Percentiles rank a stretch among this genome's conserved stretches.
Conservation (phyloP, 2,797 vertebrate genomes). For the Oreochromis grahami region DNA sequence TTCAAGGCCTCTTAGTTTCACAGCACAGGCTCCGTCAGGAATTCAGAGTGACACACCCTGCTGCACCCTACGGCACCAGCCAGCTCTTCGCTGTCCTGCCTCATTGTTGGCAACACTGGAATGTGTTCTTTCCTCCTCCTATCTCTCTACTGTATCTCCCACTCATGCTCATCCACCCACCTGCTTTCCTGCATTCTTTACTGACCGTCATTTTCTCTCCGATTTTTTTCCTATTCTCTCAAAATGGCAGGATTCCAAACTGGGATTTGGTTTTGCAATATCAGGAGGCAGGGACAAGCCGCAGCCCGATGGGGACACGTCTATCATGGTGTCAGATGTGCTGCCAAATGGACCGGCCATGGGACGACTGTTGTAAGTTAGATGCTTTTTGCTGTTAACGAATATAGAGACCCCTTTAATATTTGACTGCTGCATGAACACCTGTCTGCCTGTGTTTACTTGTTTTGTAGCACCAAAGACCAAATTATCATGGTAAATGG, state of each 20-base stretch:
- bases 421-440: neutral
- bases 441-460: neutral
- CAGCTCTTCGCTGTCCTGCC: conserved; percentile 15
- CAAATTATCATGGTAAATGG: conserved; percentile 96
- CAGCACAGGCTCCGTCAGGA: conserved; percentile 34
- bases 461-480: conserved; percentile 82
- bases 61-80: conserved; percentile 37
- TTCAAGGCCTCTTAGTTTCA: conserved; percentile 34
- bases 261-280: conserved; percentile 93
- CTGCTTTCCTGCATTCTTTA: conserved; percentile 9
- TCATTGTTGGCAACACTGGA: conserved; percentile 36
- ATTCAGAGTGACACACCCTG: conserved; percentile 66
- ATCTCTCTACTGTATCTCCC: conserved; percentile 12
- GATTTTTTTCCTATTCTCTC: neutral
- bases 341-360: conserved; percentile 85
- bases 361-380: conserved; percentile 88
- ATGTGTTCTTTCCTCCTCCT: conserved; percentile 43
- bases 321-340: conserved; percentile 89
- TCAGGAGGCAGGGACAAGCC: conserved; percentile 87
- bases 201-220: neutral
- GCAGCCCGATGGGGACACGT: conserved; percentile 68
- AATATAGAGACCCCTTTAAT: neutral
- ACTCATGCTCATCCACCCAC: neutral
- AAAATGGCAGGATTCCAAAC: conserved; percentile 80
- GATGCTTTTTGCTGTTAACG: neutral